Conservation (phyloP, 2,797 vertebrate species). For the Dromococcyx pavoninus region DNA sequence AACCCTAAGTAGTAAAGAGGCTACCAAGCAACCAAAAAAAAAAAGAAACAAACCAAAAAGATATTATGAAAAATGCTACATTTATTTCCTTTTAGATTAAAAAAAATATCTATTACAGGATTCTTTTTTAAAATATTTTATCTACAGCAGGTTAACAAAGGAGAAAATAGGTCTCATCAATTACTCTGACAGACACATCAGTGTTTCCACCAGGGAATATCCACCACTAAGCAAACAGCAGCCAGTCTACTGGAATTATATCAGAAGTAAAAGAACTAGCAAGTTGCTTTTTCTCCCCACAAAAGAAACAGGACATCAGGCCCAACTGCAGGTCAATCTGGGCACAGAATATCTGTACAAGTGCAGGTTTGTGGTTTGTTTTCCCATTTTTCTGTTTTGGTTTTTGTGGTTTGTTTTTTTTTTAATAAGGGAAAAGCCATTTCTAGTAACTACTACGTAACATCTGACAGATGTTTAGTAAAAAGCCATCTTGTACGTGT, state of each 20-base stretch:
- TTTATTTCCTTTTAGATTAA: background rate
- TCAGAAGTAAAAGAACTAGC: background rate
- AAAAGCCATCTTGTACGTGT: background rate
- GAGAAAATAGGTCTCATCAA: background rate
- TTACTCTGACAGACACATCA: slow-evolving; percentile 9
- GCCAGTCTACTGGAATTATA: background rate
- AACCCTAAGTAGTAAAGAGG: background rate
- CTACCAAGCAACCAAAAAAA: background rate
- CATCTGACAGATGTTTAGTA: background rate
- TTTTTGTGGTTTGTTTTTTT: background rate
- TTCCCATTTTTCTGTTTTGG: background rate
- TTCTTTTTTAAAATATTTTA: background rate
- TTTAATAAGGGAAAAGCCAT: background rate
- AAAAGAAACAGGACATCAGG: background rate
- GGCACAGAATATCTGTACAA: background rate
- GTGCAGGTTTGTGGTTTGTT: background rate
- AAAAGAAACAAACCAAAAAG: background rate
- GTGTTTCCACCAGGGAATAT: slow-evolving; percentile 32
- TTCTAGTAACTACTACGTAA: background rate
- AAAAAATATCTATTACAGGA: background rate
- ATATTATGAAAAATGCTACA: background rate
- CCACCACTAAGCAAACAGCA: slow-evolving; percentile 14
- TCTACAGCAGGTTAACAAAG: background rate
- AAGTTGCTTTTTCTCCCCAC: background rate
- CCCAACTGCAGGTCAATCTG: background rate